These are phyloP conservation scores for Melikaiella ostensackeni DNA, from an alignment of 2,888 invertebrate genomes.

Conservation along the genomic window DNA sequence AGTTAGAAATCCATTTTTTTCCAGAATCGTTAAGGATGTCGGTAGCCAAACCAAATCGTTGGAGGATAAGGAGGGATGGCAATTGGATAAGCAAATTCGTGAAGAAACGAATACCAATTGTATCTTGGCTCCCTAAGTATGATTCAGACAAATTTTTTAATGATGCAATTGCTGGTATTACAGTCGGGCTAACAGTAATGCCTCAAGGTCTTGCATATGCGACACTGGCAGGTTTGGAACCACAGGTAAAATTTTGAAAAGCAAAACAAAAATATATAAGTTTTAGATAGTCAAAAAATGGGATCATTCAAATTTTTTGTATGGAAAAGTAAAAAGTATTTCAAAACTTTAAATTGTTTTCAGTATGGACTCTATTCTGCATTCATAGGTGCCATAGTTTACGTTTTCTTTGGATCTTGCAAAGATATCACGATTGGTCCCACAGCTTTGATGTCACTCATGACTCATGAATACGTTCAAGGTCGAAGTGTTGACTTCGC, in stretches of 20 bases:
- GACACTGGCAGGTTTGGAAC: conserved; percentile 90
- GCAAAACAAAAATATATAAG: background rate
- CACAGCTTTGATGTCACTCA: conserved; percentile 94
- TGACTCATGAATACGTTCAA: conserved; percentile 89
- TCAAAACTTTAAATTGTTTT: conserved; percentile 25
- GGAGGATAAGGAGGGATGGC: conserved; percentile 52
- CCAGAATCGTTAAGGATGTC: conserved; percentile 42
- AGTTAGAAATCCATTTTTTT: background rate
- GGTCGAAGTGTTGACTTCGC: conserved; percentile 88
- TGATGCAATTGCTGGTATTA: conserved; percentile 94
- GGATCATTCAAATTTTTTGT: too few relatives aligned
- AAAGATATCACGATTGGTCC: conserved; percentile 94
- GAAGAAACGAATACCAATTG: conserved; percentile 81
- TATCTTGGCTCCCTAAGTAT: conserved; percentile 88
- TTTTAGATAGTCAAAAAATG: too few relatives aligned
- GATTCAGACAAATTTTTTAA: conserved; percentile 86
- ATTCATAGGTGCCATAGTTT: conserved; percentile 95
- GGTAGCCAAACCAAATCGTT: conserved; percentile 53
- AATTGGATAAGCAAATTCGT: conserved; percentile 60
- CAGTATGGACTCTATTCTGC: conserved; percentile 97
- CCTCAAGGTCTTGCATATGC: conserved; percentile 96
- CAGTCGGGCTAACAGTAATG: conserved; percentile 95
- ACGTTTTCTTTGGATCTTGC: conserved; percentile 92
- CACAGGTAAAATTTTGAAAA: conserved; percentile 82
- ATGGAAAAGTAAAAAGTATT: background rate